Percentiles rank a stretch among this genome's conserved stretches.
These are phyloP conservation scores for Acronicta psi DNA, from an alignment of 2,888 invertebrate genomes.

Conservation along the genomic window DNA sequence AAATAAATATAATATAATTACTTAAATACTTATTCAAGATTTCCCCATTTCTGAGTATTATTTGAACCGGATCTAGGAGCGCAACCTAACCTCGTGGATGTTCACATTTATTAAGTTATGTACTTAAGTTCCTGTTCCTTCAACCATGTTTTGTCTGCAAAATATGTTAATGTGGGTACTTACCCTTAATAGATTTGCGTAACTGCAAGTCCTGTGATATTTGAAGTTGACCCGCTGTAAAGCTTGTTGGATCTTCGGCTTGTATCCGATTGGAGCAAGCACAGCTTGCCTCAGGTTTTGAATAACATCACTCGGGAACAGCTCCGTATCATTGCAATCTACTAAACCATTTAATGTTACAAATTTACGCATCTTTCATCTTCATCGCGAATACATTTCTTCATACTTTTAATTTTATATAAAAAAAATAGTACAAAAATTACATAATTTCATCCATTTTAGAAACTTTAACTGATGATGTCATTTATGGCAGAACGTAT, in stretches of 20 bases:
- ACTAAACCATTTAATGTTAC: constrained; percentile 72
- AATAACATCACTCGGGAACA: constrained; percentile 73
- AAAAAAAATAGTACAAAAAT: neutral
- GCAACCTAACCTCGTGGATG: too few relatives aligned
- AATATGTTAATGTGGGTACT: neutral
- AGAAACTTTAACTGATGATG: constrained; percentile 14
- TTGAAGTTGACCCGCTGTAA: constrained; percentile 74
- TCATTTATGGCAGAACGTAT: constrained; percentile 28
- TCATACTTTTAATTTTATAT: constrained; percentile 38
- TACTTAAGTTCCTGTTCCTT: too few relatives aligned
- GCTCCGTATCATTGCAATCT: constrained; percentile 68
- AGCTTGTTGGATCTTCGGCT: constrained; percentile 73
- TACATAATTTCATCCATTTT: constrained; percentile 45
- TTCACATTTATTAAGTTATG: too few relatives aligned
- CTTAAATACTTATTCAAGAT: too few relatives aligned
- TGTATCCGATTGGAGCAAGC: constrained; percentile 69
- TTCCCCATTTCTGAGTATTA: too few relatives aligned
- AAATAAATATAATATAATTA: too few relatives aligned
- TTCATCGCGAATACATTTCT: constrained; percentile 56
- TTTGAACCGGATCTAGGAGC: too few relatives aligned
- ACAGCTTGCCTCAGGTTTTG: constrained; percentile 74
- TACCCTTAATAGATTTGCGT: constrained; percentile 70
- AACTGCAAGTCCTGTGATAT: constrained; percentile 80
- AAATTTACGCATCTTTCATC: constrained; percentile 80
- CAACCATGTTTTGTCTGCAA: too few relatives aligned